Conservation (phyloP, 1,140 invertebrate species). For the Pogonognathellus flavescens region DNA sequence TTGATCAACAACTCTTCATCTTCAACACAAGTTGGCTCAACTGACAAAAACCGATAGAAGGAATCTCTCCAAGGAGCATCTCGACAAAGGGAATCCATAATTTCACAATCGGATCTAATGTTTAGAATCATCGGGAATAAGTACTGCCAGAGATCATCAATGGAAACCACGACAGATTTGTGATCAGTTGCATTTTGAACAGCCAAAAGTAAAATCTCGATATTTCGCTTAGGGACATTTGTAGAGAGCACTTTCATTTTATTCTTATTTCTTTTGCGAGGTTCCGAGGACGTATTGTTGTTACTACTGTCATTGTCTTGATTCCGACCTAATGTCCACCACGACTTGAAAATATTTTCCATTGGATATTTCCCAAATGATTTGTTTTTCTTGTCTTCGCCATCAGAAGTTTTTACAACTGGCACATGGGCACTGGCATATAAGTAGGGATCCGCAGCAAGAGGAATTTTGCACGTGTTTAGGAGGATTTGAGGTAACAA, state of each 20-base stretch:
- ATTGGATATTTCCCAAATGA: conserved; percentile 14
- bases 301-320: not conserved
- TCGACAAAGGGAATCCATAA: conserved; percentile 16
- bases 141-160: conserved; percentile 50
- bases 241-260: not conserved
- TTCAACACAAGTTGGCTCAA: conserved; percentile 63
- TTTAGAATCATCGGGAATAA: conserved; percentile 53
- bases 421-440: not conserved
- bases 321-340: conserved; percentile 15
- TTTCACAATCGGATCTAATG: not conserved
- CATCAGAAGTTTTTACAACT: not conserved
- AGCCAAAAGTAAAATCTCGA: conserved; percentile 26
- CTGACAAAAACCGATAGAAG: conserved; percentile 65
- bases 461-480: not conserved
- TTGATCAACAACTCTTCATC: conserved; percentile 61
- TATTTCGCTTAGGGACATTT: conserved; percentile 8
- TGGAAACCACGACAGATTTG: conserved; percentile 38
- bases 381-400: not conserved
- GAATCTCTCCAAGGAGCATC: conserved; percentile 60
- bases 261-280: not conserved
- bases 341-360: conserved; percentile 31
- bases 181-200: conserved; percentile 65
- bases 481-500: not conserved
- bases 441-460: not conserved
- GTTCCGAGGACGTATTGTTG: not conserved